Evolutionary conservation across 2,888 invertebrate genomes (phyloP), one percentile per base, ranked within the genome.

Genomic region (Dolichomitus sp.): DNA sequence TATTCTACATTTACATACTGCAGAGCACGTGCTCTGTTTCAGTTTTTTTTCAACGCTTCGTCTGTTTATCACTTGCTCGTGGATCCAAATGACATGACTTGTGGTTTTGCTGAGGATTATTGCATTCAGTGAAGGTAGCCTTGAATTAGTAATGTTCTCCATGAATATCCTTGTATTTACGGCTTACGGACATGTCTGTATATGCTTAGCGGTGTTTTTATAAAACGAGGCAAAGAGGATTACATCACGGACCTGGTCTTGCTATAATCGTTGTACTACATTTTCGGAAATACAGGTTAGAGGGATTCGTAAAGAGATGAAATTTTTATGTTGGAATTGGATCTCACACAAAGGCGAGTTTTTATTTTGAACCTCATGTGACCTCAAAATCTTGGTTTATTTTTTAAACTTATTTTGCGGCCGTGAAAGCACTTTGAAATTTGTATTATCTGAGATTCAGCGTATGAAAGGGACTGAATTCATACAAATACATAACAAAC

Each of bases 51-150:
- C 19, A 40, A 14, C 40, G 7, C 40, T 37, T 54, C 52, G 19
- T 52, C 19, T 37, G 68, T 52, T 54, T 52, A 40, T 54, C 52
- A 23, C 52, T 6, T 40, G 40, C 54, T 23, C 40, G 37, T 19
- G 23, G 40, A 14, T 19, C 14, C 40, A 48, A 3, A 30, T 19
- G 37, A 42, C 50, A 70, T 7, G 40, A 27, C n/a, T 27, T 3
- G 54, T 30, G 37, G 30, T 17, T 27, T 54, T n/a, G 69, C 11
- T n/a, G 54, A 42, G 40, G 40, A 54, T 54, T 40, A 42, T 50
- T 30, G 52, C 52, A 23, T 6, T 33, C 52, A 14, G 19, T 30
- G 52, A 57, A 52, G 7, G 40, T 54, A 40, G 27, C 40, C 42
- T 57, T 54, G 70, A 57, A 52, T 1, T 27, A 12, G 19, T 30